Evolutionary conservation across 2,797 vertebrate species (phyloP).

Genomic region (Falco biarmicus): DNA sequence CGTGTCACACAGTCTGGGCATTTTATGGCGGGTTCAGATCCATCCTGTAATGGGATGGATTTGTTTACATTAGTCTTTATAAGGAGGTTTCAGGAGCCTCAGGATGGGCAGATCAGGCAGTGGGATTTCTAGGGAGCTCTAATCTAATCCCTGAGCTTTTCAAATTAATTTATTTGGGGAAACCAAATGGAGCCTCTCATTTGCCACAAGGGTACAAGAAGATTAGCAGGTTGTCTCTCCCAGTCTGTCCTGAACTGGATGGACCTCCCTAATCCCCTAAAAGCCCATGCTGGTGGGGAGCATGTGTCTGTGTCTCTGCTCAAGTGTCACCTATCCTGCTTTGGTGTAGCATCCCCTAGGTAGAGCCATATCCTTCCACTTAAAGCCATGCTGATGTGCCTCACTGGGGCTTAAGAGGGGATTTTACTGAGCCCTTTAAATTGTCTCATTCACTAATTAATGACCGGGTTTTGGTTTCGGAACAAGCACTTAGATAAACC

Average conservation of each 20-base stretch:
- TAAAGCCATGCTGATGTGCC: background rate
- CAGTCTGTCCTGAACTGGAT: background rate
- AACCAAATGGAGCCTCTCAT: background rate
- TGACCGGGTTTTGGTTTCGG: background rate
- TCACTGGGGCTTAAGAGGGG: background rate
- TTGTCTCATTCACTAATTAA: conserved; percentile 33
- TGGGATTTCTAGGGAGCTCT: background rate
- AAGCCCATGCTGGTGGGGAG: background rate
- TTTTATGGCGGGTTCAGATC: background rate
- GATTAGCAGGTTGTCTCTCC: background rate
- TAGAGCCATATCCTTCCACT: background rate
- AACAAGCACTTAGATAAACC: conserved; percentile 35
- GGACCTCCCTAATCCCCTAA: background rate
- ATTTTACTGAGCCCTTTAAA: conserved; percentile 14
- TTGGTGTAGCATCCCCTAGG: background rate
- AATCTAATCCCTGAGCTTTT: background rate
- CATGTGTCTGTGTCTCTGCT: background rate
- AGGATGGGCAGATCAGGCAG: background rate
- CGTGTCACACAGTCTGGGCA: fast-evolving
- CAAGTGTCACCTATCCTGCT: background rate
- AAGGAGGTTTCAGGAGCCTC: background rate
- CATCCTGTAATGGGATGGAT: background rate
- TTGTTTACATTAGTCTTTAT: background rate
- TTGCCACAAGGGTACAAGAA: background rate
- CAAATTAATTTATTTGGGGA: background rate